Conservation (phyloP, 2,888 invertebrate genomes). For the Biston betularia region DNA sequence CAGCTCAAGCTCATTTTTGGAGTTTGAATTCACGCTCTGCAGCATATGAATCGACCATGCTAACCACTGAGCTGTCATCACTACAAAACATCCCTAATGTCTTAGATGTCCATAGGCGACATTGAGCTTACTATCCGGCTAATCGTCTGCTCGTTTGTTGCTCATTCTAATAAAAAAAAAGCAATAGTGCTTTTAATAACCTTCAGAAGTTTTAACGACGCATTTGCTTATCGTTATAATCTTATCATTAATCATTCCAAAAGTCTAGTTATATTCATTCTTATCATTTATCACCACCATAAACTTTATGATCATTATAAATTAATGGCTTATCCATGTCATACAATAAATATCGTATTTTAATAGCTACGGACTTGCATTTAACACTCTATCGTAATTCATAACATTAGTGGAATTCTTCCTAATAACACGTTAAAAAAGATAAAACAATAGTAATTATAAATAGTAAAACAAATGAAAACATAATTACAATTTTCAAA, state of each 20-base stretch:
- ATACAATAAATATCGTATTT: slow-evolving; percentile 12
- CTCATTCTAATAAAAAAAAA: no score
- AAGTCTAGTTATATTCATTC: slow-evolving; percentile 18
- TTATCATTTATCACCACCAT: slow-evolving; percentile 24
- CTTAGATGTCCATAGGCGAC: no score
- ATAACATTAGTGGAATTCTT: background rate
- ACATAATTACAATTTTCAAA: slow-evolving; percentile 2
- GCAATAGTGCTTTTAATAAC: slow-evolving; percentile 4
- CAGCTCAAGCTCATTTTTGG: no score
- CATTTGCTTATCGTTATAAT: slow-evolving; percentile 12
- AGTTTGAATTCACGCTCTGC: no score
- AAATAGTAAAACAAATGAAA: background rate
- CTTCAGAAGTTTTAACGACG: slow-evolving; percentile 6
- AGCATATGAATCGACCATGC: no score
- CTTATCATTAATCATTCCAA: slow-evolving; percentile 14
- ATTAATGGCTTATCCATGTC: slow-evolving; percentile 26
- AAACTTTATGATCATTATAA: slow-evolving; percentile 33
- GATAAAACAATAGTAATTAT: background rate
- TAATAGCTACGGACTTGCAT: slow-evolving; percentile 1
- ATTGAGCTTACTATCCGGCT: background rate
- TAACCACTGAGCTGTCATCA: no score
- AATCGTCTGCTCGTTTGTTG: background rate
- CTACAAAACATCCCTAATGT: no score
- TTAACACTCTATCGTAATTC: slow-evolving; percentile 6
- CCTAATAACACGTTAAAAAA: background rate